Evolutionary conservation across 2,888 invertebrate species (phyloP).

Genomic region (Agonum fuliginosum): DNA sequence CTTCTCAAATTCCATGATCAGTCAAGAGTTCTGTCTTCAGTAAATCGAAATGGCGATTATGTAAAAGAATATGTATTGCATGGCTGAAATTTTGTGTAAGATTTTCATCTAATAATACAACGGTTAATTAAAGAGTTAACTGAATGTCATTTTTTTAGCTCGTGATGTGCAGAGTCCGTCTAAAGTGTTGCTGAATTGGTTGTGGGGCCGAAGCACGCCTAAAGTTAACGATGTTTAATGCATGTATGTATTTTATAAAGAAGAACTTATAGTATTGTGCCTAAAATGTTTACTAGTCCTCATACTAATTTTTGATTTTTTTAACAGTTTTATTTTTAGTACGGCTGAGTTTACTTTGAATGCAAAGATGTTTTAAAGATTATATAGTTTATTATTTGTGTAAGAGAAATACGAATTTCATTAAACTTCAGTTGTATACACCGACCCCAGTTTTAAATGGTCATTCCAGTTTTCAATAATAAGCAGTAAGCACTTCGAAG

Average conservation of each 20-base stretch:
- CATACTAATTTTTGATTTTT: conserved; percentile 29
- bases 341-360: neutral
- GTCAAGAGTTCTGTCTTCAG: no score
- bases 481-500: neutral
- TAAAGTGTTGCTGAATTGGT: conserved; percentile 87
- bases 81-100: conserved; percentile 17
- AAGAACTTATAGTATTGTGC: conserved; percentile 28
- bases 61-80: no score
- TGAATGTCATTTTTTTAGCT: conserved; percentile 74
- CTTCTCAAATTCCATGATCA: no score
- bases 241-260: conserved; percentile 20
- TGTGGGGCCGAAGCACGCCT: conserved; percentile 85
- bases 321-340: conserved; percentile 29
- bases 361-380: neutral
- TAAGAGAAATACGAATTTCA: no score
- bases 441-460: conserved; percentile 27
- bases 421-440: no score
- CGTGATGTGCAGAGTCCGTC: conserved; percentile 87
- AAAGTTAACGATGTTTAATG: conserved; percentile 74
- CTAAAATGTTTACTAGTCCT: conserved; percentile 36
- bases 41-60: no score
- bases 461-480: conserved; percentile 47
- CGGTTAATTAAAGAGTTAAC: no score
- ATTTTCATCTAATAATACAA: no score
- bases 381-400: conserved; percentile 7